These are phyloP conservation scores for Aplodontia rufa DNA, from an alignment of 2,113 vertebrate species.

Conservation along the genomic window DNA sequence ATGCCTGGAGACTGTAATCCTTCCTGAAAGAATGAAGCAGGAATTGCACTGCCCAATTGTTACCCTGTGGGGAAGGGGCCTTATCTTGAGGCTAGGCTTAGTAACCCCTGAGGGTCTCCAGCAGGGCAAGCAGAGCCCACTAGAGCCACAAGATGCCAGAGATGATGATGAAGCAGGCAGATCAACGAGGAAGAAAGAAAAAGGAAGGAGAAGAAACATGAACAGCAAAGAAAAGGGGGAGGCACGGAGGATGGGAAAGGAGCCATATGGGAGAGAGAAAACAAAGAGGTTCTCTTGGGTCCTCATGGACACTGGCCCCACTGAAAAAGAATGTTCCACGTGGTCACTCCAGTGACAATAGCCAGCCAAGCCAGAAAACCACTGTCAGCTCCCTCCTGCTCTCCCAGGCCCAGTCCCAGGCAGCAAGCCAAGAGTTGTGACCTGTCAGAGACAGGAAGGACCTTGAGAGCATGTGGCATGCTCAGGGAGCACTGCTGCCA, in stretches of 20 bases:
- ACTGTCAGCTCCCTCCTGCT: fast-evolving
- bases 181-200: neutral
- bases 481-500: neutral
- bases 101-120: neutral
- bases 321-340: neutral
- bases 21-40: neutral
- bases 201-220: neutral
- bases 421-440: neutral
- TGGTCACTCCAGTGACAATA: neutral
- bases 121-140: neutral
- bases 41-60: fast-evolving
- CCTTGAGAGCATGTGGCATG: fast-evolving
- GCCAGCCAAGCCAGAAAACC: neutral
- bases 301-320: neutral
- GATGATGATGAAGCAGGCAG: neutral
- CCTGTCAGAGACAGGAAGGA: neutral
- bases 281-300: neutral
- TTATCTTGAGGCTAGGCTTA: neutral
- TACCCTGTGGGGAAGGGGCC: neutral
- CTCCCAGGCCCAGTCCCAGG: neutral
- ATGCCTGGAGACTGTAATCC: neutral
- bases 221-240: neutral
- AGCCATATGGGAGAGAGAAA: neutral
- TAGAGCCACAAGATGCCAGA: fast-evolving
- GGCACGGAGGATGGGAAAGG: neutral